These are phyloP conservation scores for Drosophila athabasca DNA, from an alignment of 1,140 invertebrate species.

Conservation along the genomic window DNA sequence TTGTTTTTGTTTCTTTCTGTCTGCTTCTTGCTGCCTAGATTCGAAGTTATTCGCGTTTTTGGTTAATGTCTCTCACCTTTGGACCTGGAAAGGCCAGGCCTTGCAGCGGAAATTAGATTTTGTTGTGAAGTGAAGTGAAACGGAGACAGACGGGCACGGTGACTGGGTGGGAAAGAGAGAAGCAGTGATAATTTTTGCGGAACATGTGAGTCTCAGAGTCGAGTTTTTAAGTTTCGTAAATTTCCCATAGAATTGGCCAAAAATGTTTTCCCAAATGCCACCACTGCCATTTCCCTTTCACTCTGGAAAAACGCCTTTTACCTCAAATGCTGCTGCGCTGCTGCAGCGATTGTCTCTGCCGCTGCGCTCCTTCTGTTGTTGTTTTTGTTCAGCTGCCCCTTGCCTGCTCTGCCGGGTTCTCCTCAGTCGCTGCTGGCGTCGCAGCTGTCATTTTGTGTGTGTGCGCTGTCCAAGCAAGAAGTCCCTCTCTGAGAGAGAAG, in stretches of 20 bases:
- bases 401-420: slow-evolving; percentile 28
- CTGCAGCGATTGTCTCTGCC: slow-evolving; percentile 20
- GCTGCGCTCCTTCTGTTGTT: slow-evolving; percentile 25
- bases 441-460: slow-evolving; percentile 47
- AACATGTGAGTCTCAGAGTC: slow-evolving; percentile 55
- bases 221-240: slow-evolving; percentile 13
- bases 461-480: slow-evolving; percentile 52
- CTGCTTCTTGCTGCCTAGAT: slow-evolving; percentile 50
- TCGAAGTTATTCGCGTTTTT: slow-evolving; percentile 60
- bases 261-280: slow-evolving; percentile 23
- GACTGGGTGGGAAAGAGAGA: slow-evolving; percentile 20
- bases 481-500: slow-evolving; percentile 46
- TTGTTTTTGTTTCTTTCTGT: slow-evolving; percentile 18
- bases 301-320: slow-evolving; percentile 77
- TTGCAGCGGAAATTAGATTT: slow-evolving; percentile 47
- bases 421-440: slow-evolving; percentile 22
- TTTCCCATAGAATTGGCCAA: slow-evolving; percentile 38
- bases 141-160: background rate
- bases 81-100: slow-evolving; percentile 53
- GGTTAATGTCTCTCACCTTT: slow-evolving; percentile 69
- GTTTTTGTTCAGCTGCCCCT: slow-evolving; percentile 12
- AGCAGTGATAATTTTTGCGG: slow-evolving; percentile 35
- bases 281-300: slow-evolving; percentile 65
- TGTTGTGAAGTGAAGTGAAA: slow-evolving; percentile 66
- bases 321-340: slow-evolving; percentile 39